Conservation (phyloP, 2,888 invertebrate species). For the Meliscaeva auricollis region DNA sequence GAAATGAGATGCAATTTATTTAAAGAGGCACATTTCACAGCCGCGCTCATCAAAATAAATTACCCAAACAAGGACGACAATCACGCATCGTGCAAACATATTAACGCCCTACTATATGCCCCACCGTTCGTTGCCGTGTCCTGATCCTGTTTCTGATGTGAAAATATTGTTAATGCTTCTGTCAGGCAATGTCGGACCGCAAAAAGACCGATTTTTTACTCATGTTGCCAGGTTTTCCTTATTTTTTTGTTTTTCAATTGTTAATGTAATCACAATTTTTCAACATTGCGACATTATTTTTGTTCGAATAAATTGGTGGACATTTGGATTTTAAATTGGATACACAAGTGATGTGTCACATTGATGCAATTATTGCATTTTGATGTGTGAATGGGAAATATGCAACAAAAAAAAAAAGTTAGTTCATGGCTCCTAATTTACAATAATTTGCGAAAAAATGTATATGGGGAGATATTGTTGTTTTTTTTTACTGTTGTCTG, state of each 20-base stretch:
- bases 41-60: constrained; percentile 64
- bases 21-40: constrained; percentile 58
- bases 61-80: constrained; percentile 64
- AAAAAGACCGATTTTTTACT: constrained; percentile 52
- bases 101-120: constrained; percentile 38
- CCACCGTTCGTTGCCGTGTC: neutral
- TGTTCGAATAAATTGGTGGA: constrained; percentile 46
- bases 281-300: constrained; percentile 38
- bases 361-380: constrained; percentile 64
- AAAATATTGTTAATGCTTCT: constrained; percentile 65
- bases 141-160: constrained; percentile 3
- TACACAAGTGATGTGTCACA: constrained; percentile 63
- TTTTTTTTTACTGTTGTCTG: neutral
- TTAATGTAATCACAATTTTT: constrained; percentile 61
- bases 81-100: constrained; percentile 59
- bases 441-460: constrained; percentile 11
- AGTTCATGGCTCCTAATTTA: constrained; percentile 24
- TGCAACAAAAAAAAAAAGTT: neutral
- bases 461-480: neutral
- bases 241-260: constrained; percentile 20
- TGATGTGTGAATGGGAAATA: constrained; percentile 20
- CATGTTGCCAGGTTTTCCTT: constrained; percentile 7
- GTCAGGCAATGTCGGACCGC: constrained; percentile 59
- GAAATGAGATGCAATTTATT: constrained; percentile 60
- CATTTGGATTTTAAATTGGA: constrained; percentile 65